phyloP scores from a whole-genome alignment of 2,797 vertebrate species.

The Lithobates sylvaticus region DNA sequence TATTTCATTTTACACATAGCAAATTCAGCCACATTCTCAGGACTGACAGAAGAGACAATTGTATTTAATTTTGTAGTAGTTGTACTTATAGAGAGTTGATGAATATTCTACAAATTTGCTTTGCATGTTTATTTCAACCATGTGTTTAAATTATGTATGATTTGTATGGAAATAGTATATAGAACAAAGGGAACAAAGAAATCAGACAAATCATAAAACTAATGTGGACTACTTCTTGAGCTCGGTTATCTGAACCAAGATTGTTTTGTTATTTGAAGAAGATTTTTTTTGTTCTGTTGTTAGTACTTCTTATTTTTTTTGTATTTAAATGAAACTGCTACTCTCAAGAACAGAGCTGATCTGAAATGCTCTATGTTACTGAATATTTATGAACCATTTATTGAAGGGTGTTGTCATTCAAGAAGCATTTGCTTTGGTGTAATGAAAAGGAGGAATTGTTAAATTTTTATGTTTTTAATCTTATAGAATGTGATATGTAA shows the following conservation, averaged over 20 bases:
- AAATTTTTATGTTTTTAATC: background rate
- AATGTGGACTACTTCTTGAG: background rate
- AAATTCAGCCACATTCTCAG: background rate
- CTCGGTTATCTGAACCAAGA: background rate
- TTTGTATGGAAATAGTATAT: background rate
- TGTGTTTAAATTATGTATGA: background rate
- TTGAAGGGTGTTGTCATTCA: background rate
- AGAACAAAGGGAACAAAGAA: background rate
- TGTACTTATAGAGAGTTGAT: background rate
- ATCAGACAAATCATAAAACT: no score
- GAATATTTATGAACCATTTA: slow-evolving; percentile 17
- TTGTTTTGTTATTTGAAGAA: no score
- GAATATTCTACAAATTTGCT: background rate
- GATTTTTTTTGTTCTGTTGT: background rate
- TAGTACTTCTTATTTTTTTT: background rate
- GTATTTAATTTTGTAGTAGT: background rate
- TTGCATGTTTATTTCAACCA: no score
- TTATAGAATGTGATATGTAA: background rate
- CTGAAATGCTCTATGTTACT: background rate
- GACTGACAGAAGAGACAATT: background rate
- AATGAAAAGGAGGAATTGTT: background rate
- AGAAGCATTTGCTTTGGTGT: background rate
- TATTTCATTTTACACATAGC: background rate
- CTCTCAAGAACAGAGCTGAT: background rate
- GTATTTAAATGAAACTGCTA: slow-evolving; percentile 14